phyloP scores from a whole-genome alignment of 1,140 invertebrate species.

The Trachymyrmex cornetzi region DNA sequence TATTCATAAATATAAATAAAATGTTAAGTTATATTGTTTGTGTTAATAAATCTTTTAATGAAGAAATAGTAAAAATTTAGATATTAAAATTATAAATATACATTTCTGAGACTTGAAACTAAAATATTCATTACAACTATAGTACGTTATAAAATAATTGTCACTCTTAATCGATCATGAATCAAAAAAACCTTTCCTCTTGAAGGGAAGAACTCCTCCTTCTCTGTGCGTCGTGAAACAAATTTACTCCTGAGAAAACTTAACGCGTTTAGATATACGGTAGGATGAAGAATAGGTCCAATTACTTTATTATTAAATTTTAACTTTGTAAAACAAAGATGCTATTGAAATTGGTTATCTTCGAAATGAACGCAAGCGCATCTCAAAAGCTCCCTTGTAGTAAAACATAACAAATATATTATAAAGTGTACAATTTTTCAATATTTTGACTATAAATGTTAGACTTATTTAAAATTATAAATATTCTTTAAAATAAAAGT shows the following conservation, averaged over 20 bases:
- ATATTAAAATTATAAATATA: conserved; percentile 1
- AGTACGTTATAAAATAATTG: conserved; percentile 24
- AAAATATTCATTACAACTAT: conserved; percentile 48
- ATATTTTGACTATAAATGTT: too few species aligned
- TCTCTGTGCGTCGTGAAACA: conserved; percentile 61
- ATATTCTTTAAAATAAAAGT: background rate
- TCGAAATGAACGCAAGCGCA: too few species aligned
- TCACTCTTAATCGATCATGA: conserved; percentile 27
- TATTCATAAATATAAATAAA: background rate
- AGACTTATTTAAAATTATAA: too few species aligned
- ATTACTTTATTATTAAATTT: conserved; percentile 63
- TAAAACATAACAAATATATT: too few species aligned
- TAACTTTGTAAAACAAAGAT: conserved; percentile 58
- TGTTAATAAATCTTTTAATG: background rate
- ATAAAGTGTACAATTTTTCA: too few species aligned
- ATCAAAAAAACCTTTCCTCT: background rate
- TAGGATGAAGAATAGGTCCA: conserved; percentile 22
- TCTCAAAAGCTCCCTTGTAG: too few species aligned
- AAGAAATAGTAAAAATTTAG: background rate
- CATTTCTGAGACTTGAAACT: background rate
- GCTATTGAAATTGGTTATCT: background rate
- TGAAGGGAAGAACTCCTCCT: background rate
- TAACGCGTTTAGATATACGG: conserved; percentile 30
- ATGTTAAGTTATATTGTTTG: background rate
- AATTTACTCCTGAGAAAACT: conserved; percentile 34